These are phyloP conservation scores for Eonycteris spelaea DNA, from an alignment of 2,113 vertebrate genomes.

Conservation along the genomic window DNA sequence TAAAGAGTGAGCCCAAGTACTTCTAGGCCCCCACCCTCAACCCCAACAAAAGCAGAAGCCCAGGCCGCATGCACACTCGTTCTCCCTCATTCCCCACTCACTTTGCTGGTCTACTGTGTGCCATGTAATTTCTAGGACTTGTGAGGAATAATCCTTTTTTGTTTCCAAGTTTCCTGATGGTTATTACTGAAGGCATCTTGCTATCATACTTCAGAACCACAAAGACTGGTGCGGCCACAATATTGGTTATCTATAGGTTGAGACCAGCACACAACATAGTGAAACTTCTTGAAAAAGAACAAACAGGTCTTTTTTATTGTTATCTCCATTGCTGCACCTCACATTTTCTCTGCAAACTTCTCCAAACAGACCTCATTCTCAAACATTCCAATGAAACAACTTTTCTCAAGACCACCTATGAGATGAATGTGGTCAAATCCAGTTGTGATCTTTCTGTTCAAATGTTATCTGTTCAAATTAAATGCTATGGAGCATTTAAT, in stretches of 20 bases:
- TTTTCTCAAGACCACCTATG: neutral
- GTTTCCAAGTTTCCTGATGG: neutral
- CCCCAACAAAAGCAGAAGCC: neutral
- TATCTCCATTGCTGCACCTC: neutral
- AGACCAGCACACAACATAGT: neutral
- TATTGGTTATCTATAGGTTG: neutral
- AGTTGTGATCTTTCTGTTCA: neutral
- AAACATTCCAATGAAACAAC: neutral
- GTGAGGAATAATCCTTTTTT: neutral
- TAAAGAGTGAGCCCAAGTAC: neutral
- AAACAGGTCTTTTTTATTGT: neutral
- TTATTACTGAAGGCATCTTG: neutral
- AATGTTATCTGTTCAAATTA: too few species aligned
- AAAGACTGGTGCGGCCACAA: neutral
- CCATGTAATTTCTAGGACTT: neutral
- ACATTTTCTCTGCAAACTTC: neutral
- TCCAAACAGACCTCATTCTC: neutral
- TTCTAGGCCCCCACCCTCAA: too few species aligned
- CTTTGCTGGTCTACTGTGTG: neutral
- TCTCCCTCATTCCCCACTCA: neutral
- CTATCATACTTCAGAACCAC: neutral
- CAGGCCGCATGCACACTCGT: neutral
- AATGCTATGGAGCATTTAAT: neutral
- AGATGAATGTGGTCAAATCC: neutral
- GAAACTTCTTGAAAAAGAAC: neutral